phyloP scores from a whole-genome alignment of 2,888 invertebrate genomes.

The Seira ritae region DNA sequence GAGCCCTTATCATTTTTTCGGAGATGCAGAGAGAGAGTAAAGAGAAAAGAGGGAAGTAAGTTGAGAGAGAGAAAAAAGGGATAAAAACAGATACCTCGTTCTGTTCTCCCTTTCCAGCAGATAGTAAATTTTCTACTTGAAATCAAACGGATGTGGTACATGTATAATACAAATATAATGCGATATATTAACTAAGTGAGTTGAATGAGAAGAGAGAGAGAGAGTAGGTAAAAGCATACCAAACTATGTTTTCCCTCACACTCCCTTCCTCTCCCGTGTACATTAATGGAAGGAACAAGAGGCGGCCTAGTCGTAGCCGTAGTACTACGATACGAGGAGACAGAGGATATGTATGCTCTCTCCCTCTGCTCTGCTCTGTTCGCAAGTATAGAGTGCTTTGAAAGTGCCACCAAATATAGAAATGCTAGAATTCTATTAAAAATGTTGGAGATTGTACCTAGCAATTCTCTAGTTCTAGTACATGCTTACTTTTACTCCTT shows the following conservation, averaged over 20 bases:
- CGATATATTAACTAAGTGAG: constrained; percentile 11
- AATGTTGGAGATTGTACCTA: constrained; percentile 11
- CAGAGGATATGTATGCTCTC: constrained; percentile 25
- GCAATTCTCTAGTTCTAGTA: neutral
- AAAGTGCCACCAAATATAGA: constrained; percentile 18
- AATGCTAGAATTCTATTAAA: constrained; percentile 4
- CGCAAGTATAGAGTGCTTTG: neutral
- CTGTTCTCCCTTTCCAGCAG: constrained; percentile 19
- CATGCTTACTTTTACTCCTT: neutral
- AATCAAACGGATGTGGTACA: constrained; percentile 59
- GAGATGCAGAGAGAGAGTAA: constrained; percentile 23
- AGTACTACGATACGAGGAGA: constrained; percentile 36
- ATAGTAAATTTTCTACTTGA: constrained; percentile 62
- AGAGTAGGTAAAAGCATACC: constrained; percentile 30
- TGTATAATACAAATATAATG: constrained; percentile 16
- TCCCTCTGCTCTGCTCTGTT: neutral
- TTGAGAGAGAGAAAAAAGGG: constrained; percentile 40
- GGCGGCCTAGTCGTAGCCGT: neutral
- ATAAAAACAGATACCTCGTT: constrained; percentile 52
- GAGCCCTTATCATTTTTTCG: constrained; percentile 49
- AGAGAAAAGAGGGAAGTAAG: constrained; percentile 23
- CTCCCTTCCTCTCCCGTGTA: neutral
- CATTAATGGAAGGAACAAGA: neutral
- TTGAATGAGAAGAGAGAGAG: constrained; percentile 22
- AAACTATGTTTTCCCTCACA: neutral